Evolutionary conservation across 2,888 invertebrate genomes (phyloP), one percentile per base, ranked within the genome.

Genomic region (Rhagonycha lutea): DNA sequence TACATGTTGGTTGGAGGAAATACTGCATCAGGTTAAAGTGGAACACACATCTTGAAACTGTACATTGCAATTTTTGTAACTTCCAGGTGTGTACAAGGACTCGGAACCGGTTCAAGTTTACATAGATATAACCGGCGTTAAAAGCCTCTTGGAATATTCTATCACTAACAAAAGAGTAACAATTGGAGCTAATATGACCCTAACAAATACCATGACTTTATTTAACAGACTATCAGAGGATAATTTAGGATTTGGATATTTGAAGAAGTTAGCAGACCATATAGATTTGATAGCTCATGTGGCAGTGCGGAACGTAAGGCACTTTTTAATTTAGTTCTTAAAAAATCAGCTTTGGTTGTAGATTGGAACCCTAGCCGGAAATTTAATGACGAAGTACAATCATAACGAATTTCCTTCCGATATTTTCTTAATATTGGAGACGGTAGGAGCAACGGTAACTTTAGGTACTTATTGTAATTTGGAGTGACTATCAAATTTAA

Each of bases 401-500:
- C 90, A 94, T 82, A 89, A 87, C 1, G 92, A 93, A 61, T 95
- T 95, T 83, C 92, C 92, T 0, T 95, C 95, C 0, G 95, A 95
- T 84, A 83, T 95, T 12, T 94, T 92, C 81, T 83, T 94, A 4
- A 87, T 93, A 8, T 83, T 94, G 10, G 91, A 90, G 85, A 91
- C 92, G 1, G 90, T 91, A 12, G 90, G 90, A 62, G 92, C 92
- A 0, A 85, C 87, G 23, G 81, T 92, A 87, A 80, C 82, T 8
- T 82, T 85, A 65, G 7, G 63, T 65, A 18, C 3, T 1, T 14
- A 0, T 2, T 18, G 1, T 18, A 18, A 18, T 18, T 18, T 18
- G 18, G 18, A 10, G 14, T 12, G 14, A 8, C 14, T 9, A 61
- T 8, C 61, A 14, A 14, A 14, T 4, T 14, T 14, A 3, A 3